These are phyloP conservation scores for Strigamia transsilvanica DNA, from an alignment of 2,888 invertebrate genomes.

Conservation along the genomic window DNA sequence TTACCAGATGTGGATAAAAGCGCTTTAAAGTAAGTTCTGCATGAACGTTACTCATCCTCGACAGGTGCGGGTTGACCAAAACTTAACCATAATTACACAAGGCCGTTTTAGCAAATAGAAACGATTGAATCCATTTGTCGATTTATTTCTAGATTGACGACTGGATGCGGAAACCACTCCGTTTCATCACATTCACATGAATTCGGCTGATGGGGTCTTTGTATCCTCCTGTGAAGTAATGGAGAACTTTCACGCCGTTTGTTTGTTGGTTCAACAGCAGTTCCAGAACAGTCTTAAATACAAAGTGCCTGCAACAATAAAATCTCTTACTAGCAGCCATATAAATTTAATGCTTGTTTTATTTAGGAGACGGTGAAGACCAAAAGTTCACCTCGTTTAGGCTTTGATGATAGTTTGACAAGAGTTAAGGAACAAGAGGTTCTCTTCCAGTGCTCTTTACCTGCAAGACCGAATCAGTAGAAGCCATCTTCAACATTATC, in stretches of 20 bases:
- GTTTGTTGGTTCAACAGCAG: constrained; percentile 76
- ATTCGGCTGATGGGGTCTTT: constrained; percentile 75
- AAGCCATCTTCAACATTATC: constrained; percentile 64
- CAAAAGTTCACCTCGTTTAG: constrained; percentile 56
- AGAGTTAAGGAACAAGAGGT: constrained; percentile 83
- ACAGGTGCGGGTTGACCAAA: too few species aligned
- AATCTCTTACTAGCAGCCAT: not conserved
- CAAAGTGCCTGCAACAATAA: constrained; percentile 64
- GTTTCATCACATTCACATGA: constrained; percentile 79
- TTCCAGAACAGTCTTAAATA: constrained; percentile 75
- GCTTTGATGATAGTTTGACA: constrained; percentile 52
- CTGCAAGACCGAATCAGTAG: constrained; percentile 54
- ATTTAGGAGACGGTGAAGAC: constrained; percentile 55
- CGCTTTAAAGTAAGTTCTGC: not conserved
- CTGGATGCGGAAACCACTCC: constrained; percentile 76
- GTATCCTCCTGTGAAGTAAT: constrained; percentile 73
- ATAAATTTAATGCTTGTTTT: not conserved
- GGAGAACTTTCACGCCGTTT: constrained; percentile 75
- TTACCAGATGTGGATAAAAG: constrained; percentile 51
- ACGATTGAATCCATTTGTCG: too few species aligned
- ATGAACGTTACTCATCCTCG: too few species aligned
- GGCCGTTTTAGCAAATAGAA: too few species aligned
- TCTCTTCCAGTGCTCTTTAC: constrained; percentile 66
- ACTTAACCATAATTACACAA: constrained; percentile 20
- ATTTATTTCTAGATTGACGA: constrained; percentile 68